phyloP scores from a whole-genome alignment of 92 coral and sea anemone species.

The Phenganax stokvisi region DNA sequence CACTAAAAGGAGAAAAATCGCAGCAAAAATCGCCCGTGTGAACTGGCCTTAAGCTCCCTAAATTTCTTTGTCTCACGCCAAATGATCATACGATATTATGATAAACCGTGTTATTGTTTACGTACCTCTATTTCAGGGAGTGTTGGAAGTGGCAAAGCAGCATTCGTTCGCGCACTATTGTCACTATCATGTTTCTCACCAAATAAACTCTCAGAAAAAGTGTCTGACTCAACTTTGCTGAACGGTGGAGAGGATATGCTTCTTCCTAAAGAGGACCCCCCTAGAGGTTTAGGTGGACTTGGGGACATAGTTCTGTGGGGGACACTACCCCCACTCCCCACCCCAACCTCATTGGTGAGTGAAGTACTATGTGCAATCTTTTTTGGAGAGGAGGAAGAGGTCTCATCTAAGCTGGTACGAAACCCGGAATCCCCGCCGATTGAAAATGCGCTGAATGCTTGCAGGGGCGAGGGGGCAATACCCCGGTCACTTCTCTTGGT shows the following conservation, averaged over 20 bases:
- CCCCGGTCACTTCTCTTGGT: neutral
- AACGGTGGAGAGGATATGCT: conserved; percentile 6
- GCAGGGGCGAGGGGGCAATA: neutral
- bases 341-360: neutral
- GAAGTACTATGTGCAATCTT: neutral
- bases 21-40: too few relatives aligned
- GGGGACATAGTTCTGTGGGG: neutral
- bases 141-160: neutral
- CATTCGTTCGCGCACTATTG: conserved; percentile 2
- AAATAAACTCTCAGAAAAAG: neutral
- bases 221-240: neutral
- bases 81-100: too few relatives aligned
- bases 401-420: neutral
- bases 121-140: too few relatives aligned
- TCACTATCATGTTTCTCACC: neutral
- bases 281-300: neutral
- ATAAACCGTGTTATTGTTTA: too few relatives aligned
- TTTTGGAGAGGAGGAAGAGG: too few relatives aligned
- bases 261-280: neutral
- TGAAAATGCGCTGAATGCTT: neutral
- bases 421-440: neutral
- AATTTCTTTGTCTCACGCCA: too few relatives aligned
- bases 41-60: too few relatives aligned
- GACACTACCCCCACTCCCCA: neutral
- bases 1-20: too few relatives aligned